Evolutionary conservation across 2,888 invertebrate species (phyloP).

Genomic region (Molorchus minor): DNA sequence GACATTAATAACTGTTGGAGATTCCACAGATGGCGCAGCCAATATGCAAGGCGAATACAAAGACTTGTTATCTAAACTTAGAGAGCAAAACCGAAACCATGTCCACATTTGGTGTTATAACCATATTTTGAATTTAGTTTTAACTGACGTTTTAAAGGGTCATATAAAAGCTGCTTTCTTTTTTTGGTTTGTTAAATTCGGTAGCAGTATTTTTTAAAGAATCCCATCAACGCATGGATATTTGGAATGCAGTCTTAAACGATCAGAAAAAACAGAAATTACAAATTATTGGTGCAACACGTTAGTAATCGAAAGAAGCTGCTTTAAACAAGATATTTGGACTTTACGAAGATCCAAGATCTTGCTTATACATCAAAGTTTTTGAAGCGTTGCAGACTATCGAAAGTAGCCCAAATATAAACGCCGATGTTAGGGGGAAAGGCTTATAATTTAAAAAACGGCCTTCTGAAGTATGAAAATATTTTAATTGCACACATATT

Average conservation of each 20-base stretch:
- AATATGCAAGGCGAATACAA: conserved; percentile 37
- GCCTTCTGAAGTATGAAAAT: not conserved
- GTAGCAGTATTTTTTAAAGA: conserved; percentile 15
- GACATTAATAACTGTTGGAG: not conserved
- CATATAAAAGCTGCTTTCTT: conserved; percentile 14
- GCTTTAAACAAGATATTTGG: conserved; percentile 8
- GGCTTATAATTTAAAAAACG: not conserved
- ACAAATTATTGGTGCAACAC: conserved; percentile 5
- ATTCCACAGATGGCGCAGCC: conserved; percentile 34
- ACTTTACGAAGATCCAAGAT: not conserved
- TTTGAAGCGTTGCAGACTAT: not conserved
- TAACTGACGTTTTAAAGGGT: conserved; percentile 11
- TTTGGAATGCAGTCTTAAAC: conserved; percentile 1
- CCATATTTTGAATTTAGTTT: conserved; percentile 18
- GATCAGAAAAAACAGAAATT: conserved; percentile 7
- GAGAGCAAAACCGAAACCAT: conserved; percentile 3
- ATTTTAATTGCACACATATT: conserved; percentile 1
- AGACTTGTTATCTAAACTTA: not conserved
- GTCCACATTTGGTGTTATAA: conserved; percentile 19
- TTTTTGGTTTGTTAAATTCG: conserved; percentile 13
- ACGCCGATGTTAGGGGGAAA: not conserved
- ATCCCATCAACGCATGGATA: conserved; percentile 16
- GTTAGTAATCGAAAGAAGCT: conserved; percentile 1
- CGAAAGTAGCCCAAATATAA: not conserved
- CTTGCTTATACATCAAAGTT: not conserved